Evolutionary conservation across 2,113 vertebrate genomes (phyloP).

Genomic region (Gobiocypris rarus): DNA sequence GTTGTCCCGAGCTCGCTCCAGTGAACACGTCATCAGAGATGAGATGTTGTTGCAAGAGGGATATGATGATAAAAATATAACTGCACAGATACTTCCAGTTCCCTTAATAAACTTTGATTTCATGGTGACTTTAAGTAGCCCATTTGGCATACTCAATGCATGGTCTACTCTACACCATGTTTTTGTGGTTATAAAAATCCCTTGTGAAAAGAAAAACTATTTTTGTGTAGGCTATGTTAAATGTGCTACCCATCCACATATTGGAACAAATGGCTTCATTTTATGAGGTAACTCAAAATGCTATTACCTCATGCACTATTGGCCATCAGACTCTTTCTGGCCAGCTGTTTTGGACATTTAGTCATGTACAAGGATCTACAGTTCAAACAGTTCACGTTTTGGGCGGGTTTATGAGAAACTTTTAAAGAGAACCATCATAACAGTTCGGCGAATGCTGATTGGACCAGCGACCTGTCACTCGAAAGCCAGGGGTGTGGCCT

Average conservation of each 20-base stretch:
- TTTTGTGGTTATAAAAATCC: too few relatives aligned
- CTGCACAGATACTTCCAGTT: too few relatives aligned
- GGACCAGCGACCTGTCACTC: conserved; percentile 56
- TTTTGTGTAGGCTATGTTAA: neutral
- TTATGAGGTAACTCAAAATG: conserved; percentile 6
- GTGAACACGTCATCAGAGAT: too few relatives aligned
- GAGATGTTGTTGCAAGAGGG: too few relatives aligned
- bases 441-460: conserved; percentile 50
- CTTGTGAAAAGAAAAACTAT: too few relatives aligned
- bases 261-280: conserved; percentile 9
- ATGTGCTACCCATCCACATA: neutral
- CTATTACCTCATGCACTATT: neutral
- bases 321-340: neutral
- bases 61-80: too few relatives aligned
- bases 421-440: conserved; percentile 51
- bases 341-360: conserved; percentile 34
- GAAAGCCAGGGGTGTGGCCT: conserved; percentile 58
- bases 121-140: too few relatives aligned
- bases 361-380: conserved; percentile 17
- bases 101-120: too few relatives aligned
- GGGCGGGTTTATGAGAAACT: conserved; percentile 30
- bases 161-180: neutral
- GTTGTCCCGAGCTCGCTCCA: too few relatives aligned
- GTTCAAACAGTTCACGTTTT: conserved; percentile 29
- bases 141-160: neutral